Conservation (phyloP, 2,888 invertebrate species). For the Polymixis lichenea region DNA sequence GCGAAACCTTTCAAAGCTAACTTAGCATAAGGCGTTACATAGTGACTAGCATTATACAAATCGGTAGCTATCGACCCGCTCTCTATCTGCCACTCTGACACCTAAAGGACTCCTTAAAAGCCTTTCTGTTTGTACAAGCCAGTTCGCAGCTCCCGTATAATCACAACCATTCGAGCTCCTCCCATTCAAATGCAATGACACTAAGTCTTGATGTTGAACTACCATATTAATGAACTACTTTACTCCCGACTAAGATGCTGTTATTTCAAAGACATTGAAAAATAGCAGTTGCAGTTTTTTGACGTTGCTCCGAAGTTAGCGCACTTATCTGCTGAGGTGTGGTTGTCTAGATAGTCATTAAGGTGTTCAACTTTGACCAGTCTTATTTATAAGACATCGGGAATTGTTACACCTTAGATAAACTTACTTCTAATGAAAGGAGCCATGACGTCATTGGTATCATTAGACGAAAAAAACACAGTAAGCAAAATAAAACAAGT, state of each 20-base stretch:
- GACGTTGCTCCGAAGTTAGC: slow-evolving; percentile 72
- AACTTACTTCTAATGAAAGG: slow-evolving; percentile 23
- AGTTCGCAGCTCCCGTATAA: slow-evolving; percentile 73
- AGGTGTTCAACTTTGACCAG: slow-evolving; percentile 41
- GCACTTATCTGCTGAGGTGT: slow-evolving; percentile 54
- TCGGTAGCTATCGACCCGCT: slow-evolving; percentile 66
- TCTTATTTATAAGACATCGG: slow-evolving; percentile 41
- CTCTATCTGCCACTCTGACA: slow-evolving; percentile 56
- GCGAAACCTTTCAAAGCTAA: slow-evolving; percentile 22
- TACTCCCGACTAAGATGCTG: slow-evolving; percentile 57
- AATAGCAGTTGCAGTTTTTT: slow-evolving; percentile 77
- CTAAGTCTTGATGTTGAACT: slow-evolving; percentile 68
- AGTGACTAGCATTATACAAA: slow-evolving; percentile 54
- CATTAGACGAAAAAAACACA: slow-evolving; percentile 57
- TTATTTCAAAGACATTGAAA: slow-evolving; percentile 61
- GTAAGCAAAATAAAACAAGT: slow-evolving; percentile 77
- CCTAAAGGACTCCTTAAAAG: slow-evolving; percentile 73
- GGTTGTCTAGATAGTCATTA: slow-evolving; percentile 51
- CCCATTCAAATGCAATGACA: slow-evolving; percentile 75
- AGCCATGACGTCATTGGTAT: slow-evolving; percentile 41
- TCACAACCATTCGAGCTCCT: slow-evolving; percentile 74
- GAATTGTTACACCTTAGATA: slow-evolving; percentile 26
- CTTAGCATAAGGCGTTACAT: slow-evolving; percentile 29
- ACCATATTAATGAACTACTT: slow-evolving; percentile 74
- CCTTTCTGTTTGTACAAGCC: slow-evolving; percentile 78